These are phyloP conservation scores for Holocentrus rufus DNA, from an alignment of 2,797 vertebrate genomes.

Conservation along the genomic window DNA sequence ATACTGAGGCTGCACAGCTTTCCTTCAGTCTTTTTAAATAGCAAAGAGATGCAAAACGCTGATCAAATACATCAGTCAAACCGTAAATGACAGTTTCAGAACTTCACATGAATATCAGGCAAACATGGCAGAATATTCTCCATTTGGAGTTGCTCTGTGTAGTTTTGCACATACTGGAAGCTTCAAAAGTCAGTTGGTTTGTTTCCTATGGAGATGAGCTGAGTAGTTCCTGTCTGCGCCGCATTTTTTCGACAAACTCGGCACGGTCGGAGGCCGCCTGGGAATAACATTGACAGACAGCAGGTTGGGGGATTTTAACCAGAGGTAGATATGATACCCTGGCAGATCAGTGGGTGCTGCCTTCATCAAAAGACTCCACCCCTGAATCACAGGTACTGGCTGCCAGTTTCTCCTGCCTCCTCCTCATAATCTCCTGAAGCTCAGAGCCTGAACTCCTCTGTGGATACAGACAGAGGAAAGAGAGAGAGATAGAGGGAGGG, in stretches of 20 bases:
- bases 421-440: conserved; percentile 95
- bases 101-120: conserved; percentile 45
- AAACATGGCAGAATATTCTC: conserved; percentile 45
- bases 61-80: neutral
- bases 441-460: conserved; percentile 88
- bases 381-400: conserved; percentile 91
- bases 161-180: neutral
- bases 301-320: conserved; percentile 1
- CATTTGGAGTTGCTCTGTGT: neutral
- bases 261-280: conserved; percentile 73
- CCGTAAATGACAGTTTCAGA: neutral
- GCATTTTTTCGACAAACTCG: conserved; percentile 78
- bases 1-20: conserved; percentile 46
- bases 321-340: neutral
- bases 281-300: conserved; percentile 55
- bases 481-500: neutral
- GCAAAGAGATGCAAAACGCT: neutral
- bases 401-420: conserved; percentile 93
- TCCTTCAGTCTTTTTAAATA: neutral
- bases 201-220: conserved; percentile 70
- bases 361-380: conserved; percentile 96
- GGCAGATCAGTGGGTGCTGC: conserved; percentile 86
- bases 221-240: conserved; percentile 77
- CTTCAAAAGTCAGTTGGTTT: neutral
- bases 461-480: conserved; percentile 52